Evolutionary conservation across 2,113 vertebrate species (phyloP).

Genomic region (Callionymus lyra): DNA sequence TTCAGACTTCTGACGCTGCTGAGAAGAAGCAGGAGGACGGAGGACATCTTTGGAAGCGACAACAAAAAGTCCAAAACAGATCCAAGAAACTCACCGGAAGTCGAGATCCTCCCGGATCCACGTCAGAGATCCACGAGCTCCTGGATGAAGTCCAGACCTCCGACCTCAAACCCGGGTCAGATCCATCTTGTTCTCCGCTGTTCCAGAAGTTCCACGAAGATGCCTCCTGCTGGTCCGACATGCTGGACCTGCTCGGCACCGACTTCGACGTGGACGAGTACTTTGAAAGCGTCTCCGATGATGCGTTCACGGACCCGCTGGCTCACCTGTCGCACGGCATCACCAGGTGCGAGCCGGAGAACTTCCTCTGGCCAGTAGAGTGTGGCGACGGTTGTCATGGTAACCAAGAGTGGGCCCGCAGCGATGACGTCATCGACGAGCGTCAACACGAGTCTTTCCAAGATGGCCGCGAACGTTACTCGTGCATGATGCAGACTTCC

Average conservation of each 20-base stretch:
- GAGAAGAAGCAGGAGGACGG: slow-evolving; percentile 21
- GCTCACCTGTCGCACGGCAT: slow-evolving; percentile 8
- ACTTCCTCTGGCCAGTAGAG: slow-evolving; percentile 1
- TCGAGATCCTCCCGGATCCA: no score
- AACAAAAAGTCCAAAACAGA: slow-evolving; percentile 9
- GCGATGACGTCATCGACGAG: neutral
- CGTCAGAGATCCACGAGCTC: no score
- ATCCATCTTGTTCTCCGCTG: slow-evolving; percentile 17
- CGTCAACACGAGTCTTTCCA: neutral
- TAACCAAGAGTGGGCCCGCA: neutral
- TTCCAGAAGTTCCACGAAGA: slow-evolving; percentile 41
- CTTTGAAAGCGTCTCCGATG: slow-evolving; percentile 31
- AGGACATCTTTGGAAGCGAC: slow-evolving; percentile 14
- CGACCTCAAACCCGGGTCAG: no score
- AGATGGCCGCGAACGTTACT: no score
- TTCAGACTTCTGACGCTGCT: slow-evolving; percentile 5
- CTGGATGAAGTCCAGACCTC: no score
- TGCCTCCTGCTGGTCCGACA: slow-evolving; percentile 30
- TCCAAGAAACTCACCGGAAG: slow-evolving; percentile 1
- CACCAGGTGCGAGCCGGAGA: neutral
- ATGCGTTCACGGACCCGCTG: slow-evolving; percentile 11
- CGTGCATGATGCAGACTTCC: neutral
- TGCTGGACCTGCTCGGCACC: slow-evolving; percentile 34
- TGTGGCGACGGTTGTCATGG: slow-evolving; percentile 7
- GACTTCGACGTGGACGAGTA: slow-evolving; percentile 26